These are phyloP conservation scores for Paralichthys olivaceus DNA, from an alignment of 2,113 vertebrate species.

Conservation along the genomic window DNA sequence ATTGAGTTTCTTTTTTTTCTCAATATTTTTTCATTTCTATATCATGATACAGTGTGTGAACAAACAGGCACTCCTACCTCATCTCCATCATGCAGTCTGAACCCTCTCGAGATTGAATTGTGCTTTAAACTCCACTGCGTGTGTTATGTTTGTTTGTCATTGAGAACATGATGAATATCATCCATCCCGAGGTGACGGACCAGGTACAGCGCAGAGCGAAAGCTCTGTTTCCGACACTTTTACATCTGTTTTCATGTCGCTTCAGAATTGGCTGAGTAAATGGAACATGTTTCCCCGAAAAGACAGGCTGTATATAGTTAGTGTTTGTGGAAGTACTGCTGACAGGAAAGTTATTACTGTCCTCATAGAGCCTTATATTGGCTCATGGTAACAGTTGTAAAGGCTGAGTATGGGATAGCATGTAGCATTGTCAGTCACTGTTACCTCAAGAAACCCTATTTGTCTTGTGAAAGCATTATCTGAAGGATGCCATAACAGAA, in stretches of 20 bases:
- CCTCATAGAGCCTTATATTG: constrained; percentile 2
- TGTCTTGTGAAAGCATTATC: too few species aligned
- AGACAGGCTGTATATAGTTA: constrained; percentile 30
- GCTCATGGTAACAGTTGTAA: constrained; percentile 28
- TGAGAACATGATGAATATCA: constrained; percentile 31
- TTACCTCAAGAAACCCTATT: too few species aligned
- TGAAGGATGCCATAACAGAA: too few species aligned
- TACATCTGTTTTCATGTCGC: constrained; percentile 51
- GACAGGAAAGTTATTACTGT: constrained; percentile 50
- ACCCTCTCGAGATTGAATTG: not conserved
- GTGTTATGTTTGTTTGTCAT: constrained; percentile 28
- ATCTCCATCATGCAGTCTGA: not conserved
- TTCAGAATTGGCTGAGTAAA: constrained; percentile 51
- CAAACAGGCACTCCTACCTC: not conserved
- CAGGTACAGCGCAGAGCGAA: not conserved
- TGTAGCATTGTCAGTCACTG: not conserved
- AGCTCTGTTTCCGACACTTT: constrained; percentile 38
- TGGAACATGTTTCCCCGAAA: constrained; percentile 57
- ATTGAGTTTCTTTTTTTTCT: not conserved
- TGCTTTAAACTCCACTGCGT: constrained; percentile 1
- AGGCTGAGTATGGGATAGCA: not conserved
- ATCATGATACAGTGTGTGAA: not conserved
- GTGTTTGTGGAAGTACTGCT: constrained; percentile 33
- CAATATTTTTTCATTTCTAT: not conserved
- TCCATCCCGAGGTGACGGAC: constrained; percentile 48